Conservation (phyloP, 2,113 vertebrate genomes). For the Psittacula cyanocephala region DNA sequence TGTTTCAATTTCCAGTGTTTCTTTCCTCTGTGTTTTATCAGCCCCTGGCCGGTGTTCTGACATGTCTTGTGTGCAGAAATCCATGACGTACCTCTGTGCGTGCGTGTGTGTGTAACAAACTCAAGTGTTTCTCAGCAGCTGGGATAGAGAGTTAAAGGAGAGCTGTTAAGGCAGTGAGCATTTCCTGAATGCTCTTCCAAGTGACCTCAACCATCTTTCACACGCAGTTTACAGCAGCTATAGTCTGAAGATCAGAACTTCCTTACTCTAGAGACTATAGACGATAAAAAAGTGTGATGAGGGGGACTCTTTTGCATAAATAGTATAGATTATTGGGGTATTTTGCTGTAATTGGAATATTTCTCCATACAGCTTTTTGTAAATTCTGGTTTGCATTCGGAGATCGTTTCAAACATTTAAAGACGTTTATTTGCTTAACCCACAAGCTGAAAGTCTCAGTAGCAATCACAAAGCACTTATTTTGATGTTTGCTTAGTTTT, state of each 20-base stretch:
- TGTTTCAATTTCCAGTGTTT: conserved; percentile 88
- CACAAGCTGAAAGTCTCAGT: background rate
- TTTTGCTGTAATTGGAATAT: background rate
- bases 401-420: background rate
- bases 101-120: background rate
- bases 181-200: background rate
- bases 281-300: background rate
- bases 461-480: background rate
- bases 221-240: background rate
- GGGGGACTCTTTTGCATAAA: background rate
- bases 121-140: background rate
- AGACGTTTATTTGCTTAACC: background rate
- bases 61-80: conserved; percentile 72
- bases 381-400: background rate
- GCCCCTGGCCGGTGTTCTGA: conserved; percentile 76
- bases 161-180: background rate
- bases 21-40: conserved; percentile 85
- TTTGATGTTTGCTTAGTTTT: background rate
- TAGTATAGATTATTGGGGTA: background rate
- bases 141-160: background rate
- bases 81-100: conserved; percentile 66
- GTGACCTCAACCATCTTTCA: background rate
- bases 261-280: background rate
- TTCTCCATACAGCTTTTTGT: background rate
- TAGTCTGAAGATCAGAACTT: background rate